phyloP scores from a whole-genome alignment of 2,797 vertebrate species.

The Parauchenoglanis ngamensis region DNA sequence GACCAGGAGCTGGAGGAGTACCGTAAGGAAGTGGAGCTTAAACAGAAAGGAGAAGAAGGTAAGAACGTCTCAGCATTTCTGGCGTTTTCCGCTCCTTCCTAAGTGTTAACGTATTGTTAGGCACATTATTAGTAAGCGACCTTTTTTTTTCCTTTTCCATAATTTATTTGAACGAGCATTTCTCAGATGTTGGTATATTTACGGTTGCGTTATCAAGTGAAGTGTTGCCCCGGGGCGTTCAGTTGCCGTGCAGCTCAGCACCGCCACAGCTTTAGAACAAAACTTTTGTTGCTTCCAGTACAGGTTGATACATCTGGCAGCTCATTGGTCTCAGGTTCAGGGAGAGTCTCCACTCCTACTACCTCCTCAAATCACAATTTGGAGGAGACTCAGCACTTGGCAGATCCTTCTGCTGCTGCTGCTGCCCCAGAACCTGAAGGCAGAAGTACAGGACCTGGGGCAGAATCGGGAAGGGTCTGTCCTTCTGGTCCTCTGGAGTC shows the following conservation, averaged over 20 bases:
- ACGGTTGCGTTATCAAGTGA: neutral
- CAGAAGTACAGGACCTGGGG: constrained; percentile 41
- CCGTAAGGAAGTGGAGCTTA: constrained; percentile 91
- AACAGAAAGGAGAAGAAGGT: constrained; percentile 91
- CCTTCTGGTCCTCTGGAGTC: constrained; percentile 60
- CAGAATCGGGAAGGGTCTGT: constrained; percentile 31
- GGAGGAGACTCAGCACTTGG: constrained; percentile 41
- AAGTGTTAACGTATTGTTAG: neutral
- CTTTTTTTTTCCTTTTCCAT: neutral
- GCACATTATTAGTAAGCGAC: neutral
- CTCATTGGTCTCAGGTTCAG: constrained; percentile 54
- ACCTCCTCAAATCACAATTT: constrained; percentile 34
- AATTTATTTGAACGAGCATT: neutral
- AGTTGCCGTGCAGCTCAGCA: constrained; percentile 14
- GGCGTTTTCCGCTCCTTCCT: neutral
- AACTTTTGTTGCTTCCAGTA: constrained; percentile 67
- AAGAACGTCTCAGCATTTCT: neutral
- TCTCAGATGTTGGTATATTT: neutral
- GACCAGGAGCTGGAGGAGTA: constrained; percentile 95
- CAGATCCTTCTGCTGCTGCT: constrained; percentile 39
- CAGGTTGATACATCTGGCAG: constrained; percentile 55
- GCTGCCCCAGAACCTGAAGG: constrained; percentile 20
- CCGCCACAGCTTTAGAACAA: constrained; percentile 52
- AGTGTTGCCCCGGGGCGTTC: neutral
- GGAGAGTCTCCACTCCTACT: constrained; percentile 45